Evolutionary conservation across 1,140 invertebrate genomes (phyloP).

Genomic region (Archivesica marissinica): DNA sequence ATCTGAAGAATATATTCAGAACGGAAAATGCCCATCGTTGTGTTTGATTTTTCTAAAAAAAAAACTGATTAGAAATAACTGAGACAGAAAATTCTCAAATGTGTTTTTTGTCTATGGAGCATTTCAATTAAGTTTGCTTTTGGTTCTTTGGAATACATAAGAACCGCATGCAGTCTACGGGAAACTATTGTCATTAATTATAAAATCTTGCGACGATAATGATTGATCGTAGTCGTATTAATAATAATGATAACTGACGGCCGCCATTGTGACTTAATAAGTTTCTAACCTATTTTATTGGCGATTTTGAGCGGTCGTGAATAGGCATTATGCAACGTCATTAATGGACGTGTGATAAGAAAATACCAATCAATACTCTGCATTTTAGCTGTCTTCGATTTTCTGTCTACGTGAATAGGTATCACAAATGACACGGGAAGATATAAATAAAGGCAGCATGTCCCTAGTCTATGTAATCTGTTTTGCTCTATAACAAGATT

Average conservation of each 20-base stretch:
- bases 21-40: no score
- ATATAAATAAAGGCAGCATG: no score
- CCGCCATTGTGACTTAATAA: background rate
- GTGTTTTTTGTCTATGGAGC: no score
- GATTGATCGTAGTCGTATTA: background rate
- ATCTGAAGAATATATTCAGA: no score
- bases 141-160: no score
- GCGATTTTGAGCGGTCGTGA: background rate
- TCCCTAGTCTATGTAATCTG: no score
- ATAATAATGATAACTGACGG: constrained; percentile 19
- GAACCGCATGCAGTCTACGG: no score
- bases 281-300: background rate
- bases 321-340: constrained; percentile 23
- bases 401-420: constrained; percentile 17
- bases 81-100: no score
- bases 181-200: constrained; percentile 1
- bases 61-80: no score
- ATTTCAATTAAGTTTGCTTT: no score
- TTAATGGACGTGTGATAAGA: constrained; percentile 18
- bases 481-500: no score
- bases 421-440: background rate
- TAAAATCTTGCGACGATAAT: constrained; percentile 1
- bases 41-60: no score
- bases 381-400: constrained; percentile 36
- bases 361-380: background rate